These are phyloP conservation scores for Antitype chi DNA, from an alignment of 2,888 invertebrate genomes.

Conservation along the genomic window DNA sequence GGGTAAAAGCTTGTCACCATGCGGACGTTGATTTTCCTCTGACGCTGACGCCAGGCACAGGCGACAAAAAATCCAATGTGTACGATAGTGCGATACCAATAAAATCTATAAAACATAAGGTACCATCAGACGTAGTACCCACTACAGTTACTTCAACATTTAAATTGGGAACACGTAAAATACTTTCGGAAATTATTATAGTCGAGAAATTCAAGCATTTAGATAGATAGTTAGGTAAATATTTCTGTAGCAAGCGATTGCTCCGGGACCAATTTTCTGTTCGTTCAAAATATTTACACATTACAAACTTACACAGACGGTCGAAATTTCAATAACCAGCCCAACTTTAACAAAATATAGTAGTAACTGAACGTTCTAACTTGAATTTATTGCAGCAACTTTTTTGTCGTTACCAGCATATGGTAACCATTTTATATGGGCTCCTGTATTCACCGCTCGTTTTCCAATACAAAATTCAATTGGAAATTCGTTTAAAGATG, in stretches of 20 bases:
- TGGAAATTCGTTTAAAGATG: conserved; percentile 50
- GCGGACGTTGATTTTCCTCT: conserved; percentile 41
- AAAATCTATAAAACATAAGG: neutral
- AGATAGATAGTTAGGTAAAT: no score
- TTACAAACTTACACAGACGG: conserved; percentile 31
- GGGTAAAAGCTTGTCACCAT: conserved; percentile 25
- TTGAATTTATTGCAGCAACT: conserved; percentile 69
- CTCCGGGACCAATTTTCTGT: conserved; percentile 39
- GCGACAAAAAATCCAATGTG: conserved; percentile 23
- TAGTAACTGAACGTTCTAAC: conserved; percentile 55
- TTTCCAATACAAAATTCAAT: conserved; percentile 55
- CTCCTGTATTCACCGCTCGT: conserved; percentile 45
- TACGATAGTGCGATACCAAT: neutral
- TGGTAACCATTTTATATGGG: conserved; percentile 58
- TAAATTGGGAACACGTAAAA: conserved; percentile 21
- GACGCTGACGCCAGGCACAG: conserved; percentile 4
- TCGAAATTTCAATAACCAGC: conserved; percentile 71
- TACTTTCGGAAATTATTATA: neutral
- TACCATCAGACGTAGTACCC: neutral
- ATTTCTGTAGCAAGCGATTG: conserved; percentile 16
- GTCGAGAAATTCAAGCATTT: conserved; percentile 20
- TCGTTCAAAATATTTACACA: conserved; percentile 42
- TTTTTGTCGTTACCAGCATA: conserved; percentile 66
- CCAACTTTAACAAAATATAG: conserved; percentile 70
- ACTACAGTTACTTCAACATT: neutral